Evolutionary conservation across 2,888 invertebrate species (phyloP), one percentile per base, ranked within the genome.

Genomic region (Eucriotettix oculatus): DNA sequence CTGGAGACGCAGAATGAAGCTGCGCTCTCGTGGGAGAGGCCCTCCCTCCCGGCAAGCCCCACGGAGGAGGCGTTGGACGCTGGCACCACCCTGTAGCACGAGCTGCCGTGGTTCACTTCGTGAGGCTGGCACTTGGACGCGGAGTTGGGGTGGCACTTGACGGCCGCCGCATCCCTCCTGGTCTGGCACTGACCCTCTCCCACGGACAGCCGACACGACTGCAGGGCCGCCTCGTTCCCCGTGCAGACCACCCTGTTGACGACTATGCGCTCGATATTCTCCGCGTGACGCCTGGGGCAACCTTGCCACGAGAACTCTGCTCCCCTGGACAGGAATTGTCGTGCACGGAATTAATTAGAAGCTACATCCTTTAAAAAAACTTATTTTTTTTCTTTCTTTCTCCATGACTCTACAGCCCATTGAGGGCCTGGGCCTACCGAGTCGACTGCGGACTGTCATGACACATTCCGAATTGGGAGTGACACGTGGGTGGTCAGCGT

Each of bases 231-330:
- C 67, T 78, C 78, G 62, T 71, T 72, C 59, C 74, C 75, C 41
- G 66, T 66, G 65, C 74, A 77, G 61, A 66, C 66, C 52, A 74
- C 72, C 17, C 67, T 67, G 54, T 71, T 72, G 41, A 75, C 69
- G 10, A 73, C 72, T 29, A 76, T 69, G 70, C 72, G 60, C 71
- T 55, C 9, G 12, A 12, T 48, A 14, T 48, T 69, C 68, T 57
- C 69, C 64, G 61, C 67, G 62, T 16, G 67, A 5, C 3, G n/a
- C n/a, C 9, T 48, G 9, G 69, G 70, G 57, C 73, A 69, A 53
- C 77, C 77, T 67, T 77, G 76, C 75, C 75, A 76, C 56, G 74
- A 72, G 65, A 71, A 68, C 65, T 74, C 72, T 43, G 78, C 78
- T 60, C 78, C 78, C 64, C 79, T 78, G 65, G 14, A 67, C 29